phyloP scores from a whole-genome alignment of 2,888 invertebrate genomes.

The Drosophila kuntzei region DNA sequence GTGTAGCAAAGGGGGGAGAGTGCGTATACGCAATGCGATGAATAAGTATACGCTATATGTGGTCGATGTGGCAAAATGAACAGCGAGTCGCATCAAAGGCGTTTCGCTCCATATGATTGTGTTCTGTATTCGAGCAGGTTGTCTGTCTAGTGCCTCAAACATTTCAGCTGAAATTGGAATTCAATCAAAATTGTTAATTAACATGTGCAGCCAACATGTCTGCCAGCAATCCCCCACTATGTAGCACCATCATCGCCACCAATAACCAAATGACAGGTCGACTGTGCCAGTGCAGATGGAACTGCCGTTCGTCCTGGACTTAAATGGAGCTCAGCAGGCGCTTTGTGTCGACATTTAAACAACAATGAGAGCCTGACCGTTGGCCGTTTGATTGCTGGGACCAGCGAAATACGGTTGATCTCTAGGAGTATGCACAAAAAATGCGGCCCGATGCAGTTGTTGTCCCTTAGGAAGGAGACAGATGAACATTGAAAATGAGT shows the following conservation, averaged over 20 bases:
- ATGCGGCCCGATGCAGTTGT: constrained; percentile 3
- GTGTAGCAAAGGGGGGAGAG: not conserved
- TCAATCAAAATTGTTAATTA: constrained; percentile 82
- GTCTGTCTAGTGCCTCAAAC: constrained; percentile 37
- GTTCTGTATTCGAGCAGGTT: not conserved
- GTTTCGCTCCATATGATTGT: not conserved
- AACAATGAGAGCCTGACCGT: constrained; percentile 41
- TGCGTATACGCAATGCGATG: constrained; percentile 21
- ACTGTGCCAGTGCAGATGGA: not conserved
- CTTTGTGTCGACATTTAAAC: constrained; percentile 59
- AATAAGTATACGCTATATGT: constrained; percentile 35
- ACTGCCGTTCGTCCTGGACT: not conserved
- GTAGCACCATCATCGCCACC: not conserved
- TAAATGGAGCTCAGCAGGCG: constrained; percentile 1
- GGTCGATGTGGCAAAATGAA: constrained; percentile 47
- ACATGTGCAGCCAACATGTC: constrained; percentile 68
- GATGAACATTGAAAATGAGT: constrained; percentile 9
- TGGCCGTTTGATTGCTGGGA: constrained; percentile 36
- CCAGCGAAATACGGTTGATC: constrained; percentile 1
- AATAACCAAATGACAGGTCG: constrained; percentile 16
- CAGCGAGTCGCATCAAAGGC: constrained; percentile 45
- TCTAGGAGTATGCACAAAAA: constrained; percentile 20
- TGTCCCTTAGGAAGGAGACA: not conserved
- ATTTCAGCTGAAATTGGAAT: constrained; percentile 76
- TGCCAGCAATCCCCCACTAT: constrained; percentile 11